Percentiles rank a stretch among this genome's conserved stretches.
phyloP scores from a whole-genome alignment of 2,888 invertebrate genomes.

The Opisthograptis luteolata region DNA sequence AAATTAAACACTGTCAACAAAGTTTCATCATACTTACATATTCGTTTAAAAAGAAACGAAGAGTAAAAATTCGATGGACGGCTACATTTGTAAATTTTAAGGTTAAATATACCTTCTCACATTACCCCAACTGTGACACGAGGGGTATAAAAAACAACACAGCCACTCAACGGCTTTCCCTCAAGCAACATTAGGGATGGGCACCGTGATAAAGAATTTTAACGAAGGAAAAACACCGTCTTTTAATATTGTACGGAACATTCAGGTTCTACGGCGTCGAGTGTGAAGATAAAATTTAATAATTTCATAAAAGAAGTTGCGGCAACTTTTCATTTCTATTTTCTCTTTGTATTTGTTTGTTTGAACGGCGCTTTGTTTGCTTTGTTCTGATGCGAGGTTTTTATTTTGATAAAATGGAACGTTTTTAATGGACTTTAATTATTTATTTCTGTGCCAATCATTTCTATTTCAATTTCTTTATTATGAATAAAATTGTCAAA shows the following conservation, averaged over 20 bases:
- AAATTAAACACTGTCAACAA: too few relatives aligned
- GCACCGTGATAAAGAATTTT: constrained; percentile 34
- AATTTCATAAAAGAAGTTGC: constrained; percentile 21
- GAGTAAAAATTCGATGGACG: too few relatives aligned
- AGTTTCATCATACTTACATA: too few relatives aligned
- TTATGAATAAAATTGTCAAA: too few relatives aligned
- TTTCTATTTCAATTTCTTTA: not conserved
- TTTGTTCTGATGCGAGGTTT: not conserved
- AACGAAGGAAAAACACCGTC: constrained; percentile 32
- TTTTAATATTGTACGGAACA: constrained; percentile 23
- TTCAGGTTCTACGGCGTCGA: constrained; percentile 5
- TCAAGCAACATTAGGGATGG: constrained; percentile 30
- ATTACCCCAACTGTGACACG: constrained; percentile 1
- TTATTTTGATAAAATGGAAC: constrained; percentile 1
- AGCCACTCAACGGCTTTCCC: constrained; percentile 21
- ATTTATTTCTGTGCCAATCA: constrained; percentile 1
- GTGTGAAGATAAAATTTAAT: constrained; percentile 22
- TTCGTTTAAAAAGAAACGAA: too few relatives aligned
- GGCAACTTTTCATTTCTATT: constrained; percentile 22
- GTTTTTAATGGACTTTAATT: constrained; percentile 5
- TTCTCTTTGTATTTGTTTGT: constrained; percentile 16
- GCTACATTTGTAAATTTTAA: not conserved
- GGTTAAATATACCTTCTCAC: constrained; percentile 1
- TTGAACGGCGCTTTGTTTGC: constrained; percentile 5
- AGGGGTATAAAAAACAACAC: constrained; percentile 18